phyloP scores from a whole-genome alignment of 2,113 vertebrate species.

The Ellobius talpinus region DNA sequence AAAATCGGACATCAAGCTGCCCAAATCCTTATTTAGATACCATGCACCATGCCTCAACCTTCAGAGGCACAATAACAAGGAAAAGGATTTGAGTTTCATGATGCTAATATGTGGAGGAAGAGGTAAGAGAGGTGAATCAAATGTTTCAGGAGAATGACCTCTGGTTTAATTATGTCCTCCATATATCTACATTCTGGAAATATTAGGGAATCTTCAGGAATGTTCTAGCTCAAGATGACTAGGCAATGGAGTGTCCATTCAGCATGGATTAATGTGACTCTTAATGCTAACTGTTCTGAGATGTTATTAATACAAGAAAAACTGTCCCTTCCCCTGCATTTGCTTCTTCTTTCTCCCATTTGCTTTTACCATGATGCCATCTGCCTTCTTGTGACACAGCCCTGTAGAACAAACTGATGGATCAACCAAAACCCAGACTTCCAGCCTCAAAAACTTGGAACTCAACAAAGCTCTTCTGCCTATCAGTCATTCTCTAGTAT shows the following conservation, averaged over 20 bases:
- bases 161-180: neutral
- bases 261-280: neutral
- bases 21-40: neutral
- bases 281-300: neutral
- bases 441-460: neutral
- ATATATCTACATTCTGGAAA: neutral
- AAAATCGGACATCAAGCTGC: neutral
- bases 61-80: neutral
- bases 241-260: accelerated
- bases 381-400: too few species aligned
- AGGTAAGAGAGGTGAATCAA: neutral
- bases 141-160: neutral
- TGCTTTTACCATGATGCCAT: too few species aligned
- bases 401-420: neutral
- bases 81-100: neutral
- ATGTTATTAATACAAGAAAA: neutral
- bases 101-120: neutral
- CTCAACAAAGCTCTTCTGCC: neutral
- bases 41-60: neutral
- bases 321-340: neutral
- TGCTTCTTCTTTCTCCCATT: neutral
- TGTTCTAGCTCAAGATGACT: neutral
- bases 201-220: neutral
- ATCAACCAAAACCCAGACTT: too few species aligned
- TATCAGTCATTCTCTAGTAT: neutral